Evolutionary conservation across 2,113 vertebrate genomes (phyloP).

Genomic region (Ptychochromis oligacanthus): DNA sequence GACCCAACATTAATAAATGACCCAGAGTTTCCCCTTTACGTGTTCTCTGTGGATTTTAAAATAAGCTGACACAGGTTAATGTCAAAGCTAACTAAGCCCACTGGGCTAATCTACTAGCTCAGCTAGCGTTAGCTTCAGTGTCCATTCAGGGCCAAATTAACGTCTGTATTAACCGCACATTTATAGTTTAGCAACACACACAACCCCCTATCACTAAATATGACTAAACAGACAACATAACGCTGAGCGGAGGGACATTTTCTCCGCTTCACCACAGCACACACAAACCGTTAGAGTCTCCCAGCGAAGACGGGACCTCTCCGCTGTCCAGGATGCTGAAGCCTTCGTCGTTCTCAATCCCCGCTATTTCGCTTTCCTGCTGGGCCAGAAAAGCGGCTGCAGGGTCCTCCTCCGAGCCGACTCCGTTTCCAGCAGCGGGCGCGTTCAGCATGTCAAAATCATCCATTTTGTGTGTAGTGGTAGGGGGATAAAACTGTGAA

Average conservation of each 20-base stretch:
- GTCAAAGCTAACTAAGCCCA: neutral
- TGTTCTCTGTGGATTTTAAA: neutral
- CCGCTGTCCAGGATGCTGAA: constrained; percentile 92
- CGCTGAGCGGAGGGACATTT: neutral
- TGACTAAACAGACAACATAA: neutral
- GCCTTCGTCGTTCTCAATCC: constrained; percentile 92
- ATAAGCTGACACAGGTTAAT: neutral
- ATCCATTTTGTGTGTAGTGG: constrained; percentile 74
- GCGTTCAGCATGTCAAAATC: constrained; percentile 81
- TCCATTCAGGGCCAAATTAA: neutral
- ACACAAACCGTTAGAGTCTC: constrained; percentile 71
- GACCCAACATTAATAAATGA: neutral
- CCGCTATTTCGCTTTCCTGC: constrained; percentile 93
- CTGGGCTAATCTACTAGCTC: constrained; percentile 24
- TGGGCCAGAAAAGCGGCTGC: constrained; percentile 92
- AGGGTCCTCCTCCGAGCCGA: constrained; percentile 87
- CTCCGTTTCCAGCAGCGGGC: constrained; percentile 75
- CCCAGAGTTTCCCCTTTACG: accelerated
- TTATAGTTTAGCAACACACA: neutral
- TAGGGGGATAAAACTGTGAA: neutral
- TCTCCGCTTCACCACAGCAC: neutral
- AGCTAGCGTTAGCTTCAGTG: constrained; percentile 41
- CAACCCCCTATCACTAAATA: accelerated
- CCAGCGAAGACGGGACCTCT: constrained; percentile 84
- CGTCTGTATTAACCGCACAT: neutral